phyloP scores from a whole-genome alignment of 2,888 invertebrate species.

The Synergus itoensis region DNA sequence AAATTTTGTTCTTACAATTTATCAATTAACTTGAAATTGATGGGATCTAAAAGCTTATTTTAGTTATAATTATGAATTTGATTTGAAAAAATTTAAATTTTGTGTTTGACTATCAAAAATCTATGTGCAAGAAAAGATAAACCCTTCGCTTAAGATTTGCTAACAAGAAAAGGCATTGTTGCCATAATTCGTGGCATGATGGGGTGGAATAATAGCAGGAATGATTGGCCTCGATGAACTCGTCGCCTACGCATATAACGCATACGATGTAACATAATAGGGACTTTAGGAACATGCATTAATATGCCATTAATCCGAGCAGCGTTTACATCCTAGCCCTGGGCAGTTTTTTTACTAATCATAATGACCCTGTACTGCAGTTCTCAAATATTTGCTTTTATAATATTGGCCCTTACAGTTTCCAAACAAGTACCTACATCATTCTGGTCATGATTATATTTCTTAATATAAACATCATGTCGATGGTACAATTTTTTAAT shows the following conservation, averaged over 20 bases:
- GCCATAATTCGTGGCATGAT: slow-evolving; percentile 19
- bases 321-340: slow-evolving; percentile 26
- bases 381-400: slow-evolving; percentile 36
- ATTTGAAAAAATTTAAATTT: background rate
- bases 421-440: background rate
- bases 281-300: slow-evolving; percentile 37
- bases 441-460: slow-evolving; percentile 22
- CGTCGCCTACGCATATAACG: slow-evolving; percentile 29
- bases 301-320: slow-evolving; percentile 35
- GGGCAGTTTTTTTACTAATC: slow-evolving; percentile 25
- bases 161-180: slow-evolving; percentile 35
- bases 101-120: background rate
- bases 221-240: slow-evolving; percentile 28
- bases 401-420: slow-evolving; percentile 19
- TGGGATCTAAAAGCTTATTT: background rate
- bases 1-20: background rate
- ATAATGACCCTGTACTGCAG: slow-evolving; percentile 32
- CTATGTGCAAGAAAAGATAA: background rate
- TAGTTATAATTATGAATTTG: background rate
- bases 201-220: slow-evolving; percentile 36
- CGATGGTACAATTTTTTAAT: background rate
- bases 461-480: background rate
- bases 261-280: slow-evolving; percentile 26
- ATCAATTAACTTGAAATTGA: background rate
- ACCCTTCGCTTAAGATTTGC: background rate